These are phyloP conservation scores for Zeugodacus cucurbitae DNA, from an alignment of 1,140 invertebrate species.

Conservation along the genomic window DNA sequence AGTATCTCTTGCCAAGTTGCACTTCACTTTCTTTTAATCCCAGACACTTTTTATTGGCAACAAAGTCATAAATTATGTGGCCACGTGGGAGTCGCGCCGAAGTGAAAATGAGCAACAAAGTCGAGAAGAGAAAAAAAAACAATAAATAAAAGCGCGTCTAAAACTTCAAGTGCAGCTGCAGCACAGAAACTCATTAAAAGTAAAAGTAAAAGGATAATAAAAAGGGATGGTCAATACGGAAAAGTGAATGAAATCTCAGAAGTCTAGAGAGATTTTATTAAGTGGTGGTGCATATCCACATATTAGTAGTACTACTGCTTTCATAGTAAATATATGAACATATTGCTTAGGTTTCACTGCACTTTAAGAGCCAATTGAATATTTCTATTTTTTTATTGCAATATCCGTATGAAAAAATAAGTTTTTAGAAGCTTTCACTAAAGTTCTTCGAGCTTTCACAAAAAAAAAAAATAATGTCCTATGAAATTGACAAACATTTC, in stretches of 20 bases:
- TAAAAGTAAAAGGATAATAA: neutral
- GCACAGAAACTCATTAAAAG: conserved; percentile 8
- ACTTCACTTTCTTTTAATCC: neutral
- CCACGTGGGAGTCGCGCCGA: neutral
- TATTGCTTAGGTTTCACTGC: too few relatives aligned
- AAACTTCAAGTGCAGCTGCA: neutral
- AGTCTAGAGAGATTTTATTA: neutral
- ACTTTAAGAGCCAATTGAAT: too few relatives aligned
- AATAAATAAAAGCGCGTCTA: neutral
- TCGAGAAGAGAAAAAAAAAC: neutral
- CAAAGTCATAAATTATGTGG: neutral
- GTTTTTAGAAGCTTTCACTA: too few relatives aligned
- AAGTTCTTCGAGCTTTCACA: too few relatives aligned
- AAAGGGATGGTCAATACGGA: neutral
- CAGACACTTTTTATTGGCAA: neutral
- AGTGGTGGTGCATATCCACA: too few relatives aligned
- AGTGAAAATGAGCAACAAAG: neutral
- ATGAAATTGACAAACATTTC: too few relatives aligned
- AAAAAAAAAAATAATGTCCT: too few relatives aligned
- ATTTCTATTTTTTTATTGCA: too few relatives aligned
- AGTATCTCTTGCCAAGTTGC: neutral
- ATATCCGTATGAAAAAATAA: too few relatives aligned
- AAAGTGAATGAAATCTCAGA: neutral
- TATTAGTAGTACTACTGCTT: too few relatives aligned
- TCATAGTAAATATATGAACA: too few relatives aligned